These are phyloP conservation scores for Cyanocitta stelleri DNA, from an alignment of 2,113 vertebrate species.

Conservation along the genomic window DNA sequence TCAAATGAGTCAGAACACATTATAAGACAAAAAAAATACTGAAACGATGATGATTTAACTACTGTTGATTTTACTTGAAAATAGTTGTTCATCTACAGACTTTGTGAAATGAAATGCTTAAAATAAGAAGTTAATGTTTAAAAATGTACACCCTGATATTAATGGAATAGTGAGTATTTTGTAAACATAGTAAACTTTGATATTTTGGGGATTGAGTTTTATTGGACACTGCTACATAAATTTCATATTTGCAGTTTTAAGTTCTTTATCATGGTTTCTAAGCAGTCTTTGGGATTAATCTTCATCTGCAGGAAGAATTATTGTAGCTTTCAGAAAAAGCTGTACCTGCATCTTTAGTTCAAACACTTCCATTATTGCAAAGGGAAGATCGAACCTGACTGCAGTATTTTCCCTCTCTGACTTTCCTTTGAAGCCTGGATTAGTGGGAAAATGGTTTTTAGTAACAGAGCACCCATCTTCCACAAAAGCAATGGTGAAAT, in stretches of 20 bases:
- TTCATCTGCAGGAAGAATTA: neutral
- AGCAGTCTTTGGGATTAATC: neutral
- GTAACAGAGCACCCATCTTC: neutral
- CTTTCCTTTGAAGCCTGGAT: neutral
- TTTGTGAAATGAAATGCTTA: neutral
- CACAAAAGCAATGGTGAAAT: neutral
- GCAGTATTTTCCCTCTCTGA: neutral
- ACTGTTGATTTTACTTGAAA: neutral
- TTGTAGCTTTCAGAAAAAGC: neutral
- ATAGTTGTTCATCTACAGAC: neutral
- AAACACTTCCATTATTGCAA: neutral
- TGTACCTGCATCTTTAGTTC: neutral
- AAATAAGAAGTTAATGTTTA: neutral
- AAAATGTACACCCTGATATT: neutral
- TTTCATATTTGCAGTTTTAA: neutral
- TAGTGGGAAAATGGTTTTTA: neutral
- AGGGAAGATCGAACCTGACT: neutral
- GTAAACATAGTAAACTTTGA: neutral
- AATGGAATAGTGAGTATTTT: neutral
- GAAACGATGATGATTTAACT: neutral
- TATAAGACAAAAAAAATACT: neutral
- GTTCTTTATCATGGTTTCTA: neutral
- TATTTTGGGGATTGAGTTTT: neutral
- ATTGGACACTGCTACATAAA: neutral
- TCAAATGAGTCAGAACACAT: neutral